Evolutionary conservation across 2,113 vertebrate species (phyloP).

Genomic region (Cygnus atratus): DNA sequence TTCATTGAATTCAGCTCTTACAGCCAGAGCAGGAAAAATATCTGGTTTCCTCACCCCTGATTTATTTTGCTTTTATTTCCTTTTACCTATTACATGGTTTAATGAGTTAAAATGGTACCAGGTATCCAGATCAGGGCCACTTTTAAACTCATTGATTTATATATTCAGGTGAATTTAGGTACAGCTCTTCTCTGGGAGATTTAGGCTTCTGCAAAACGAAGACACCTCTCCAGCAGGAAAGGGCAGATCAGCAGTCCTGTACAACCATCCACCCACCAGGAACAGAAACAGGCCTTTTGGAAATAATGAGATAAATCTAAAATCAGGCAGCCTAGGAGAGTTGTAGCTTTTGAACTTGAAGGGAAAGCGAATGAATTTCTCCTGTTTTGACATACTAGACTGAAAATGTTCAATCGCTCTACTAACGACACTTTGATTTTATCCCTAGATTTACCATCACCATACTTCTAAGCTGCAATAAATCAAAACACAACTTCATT

Average conservation of each 20-base stretch:
- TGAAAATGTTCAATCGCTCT: neutral
- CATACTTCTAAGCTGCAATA: neutral
- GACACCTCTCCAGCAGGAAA: neutral
- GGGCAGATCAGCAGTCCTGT: neutral
- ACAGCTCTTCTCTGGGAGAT: neutral
- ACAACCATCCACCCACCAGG: neutral
- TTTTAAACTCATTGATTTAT: neutral
- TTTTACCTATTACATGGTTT: neutral
- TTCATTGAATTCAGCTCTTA: slow-evolving; percentile 14
- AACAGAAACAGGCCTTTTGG: neutral
- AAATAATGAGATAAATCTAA: neutral
- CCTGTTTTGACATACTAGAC: neutral
- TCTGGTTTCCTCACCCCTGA: neutral
- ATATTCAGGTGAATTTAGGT: neutral
- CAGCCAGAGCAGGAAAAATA: neutral
- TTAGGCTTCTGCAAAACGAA: neutral
- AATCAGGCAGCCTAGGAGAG: neutral
- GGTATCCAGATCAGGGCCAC: neutral
- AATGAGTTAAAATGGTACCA: neutral
- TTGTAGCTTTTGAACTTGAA: neutral
- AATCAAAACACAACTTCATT: neutral
- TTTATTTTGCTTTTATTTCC: slow-evolving; percentile 33
- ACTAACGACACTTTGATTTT: neutral
- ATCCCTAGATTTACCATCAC: neutral
- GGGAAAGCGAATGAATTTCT: neutral